phyloP scores from a whole-genome alignment of 1,140 invertebrate species.

The Drosophila bocqueti region DNA sequence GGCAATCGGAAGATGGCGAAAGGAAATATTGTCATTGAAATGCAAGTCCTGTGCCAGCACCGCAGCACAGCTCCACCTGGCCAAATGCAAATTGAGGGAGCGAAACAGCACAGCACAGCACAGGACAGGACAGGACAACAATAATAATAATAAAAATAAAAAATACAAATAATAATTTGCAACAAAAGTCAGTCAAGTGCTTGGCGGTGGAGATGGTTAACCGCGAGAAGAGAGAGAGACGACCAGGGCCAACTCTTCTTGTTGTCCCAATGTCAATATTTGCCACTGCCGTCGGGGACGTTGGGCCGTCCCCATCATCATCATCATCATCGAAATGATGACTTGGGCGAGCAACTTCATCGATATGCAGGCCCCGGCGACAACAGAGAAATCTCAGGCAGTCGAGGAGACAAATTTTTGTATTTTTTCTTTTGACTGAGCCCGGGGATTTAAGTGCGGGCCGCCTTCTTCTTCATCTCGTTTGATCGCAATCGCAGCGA shows the following conservation, averaged over 20 bases:
- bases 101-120: background rate
- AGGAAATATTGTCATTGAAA: slow-evolving; percentile 78
- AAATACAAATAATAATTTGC: slow-evolving; percentile 73
- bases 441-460: slow-evolving; percentile 22
- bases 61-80: slow-evolving; percentile 29
- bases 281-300: slow-evolving; percentile 49
- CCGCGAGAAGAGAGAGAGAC: slow-evolving; percentile 32
- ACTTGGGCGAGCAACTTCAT: slow-evolving; percentile 50
- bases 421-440: slow-evolving; percentile 2
- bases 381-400: slow-evolving; percentile 49
- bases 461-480: slow-evolving; percentile 36
- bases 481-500: slow-evolving; percentile 37
- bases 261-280: slow-evolving; percentile 72
- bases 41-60: slow-evolving; percentile 66
- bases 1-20: slow-evolving; percentile 47
- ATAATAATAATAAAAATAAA: slow-evolving; percentile 55
- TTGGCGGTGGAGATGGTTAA: slow-evolving; percentile 47
- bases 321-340: slow-evolving; percentile 48
- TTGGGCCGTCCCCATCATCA: slow-evolving; percentile 42
- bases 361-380: slow-evolving; percentile 55
- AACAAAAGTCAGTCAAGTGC: slow-evolving; percentile 81
- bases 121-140: slow-evolving; percentile 21
- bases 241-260: slow-evolving; percentile 14
- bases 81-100: slow-evolving; percentile 60
- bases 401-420: slow-evolving; percentile 30